phyloP scores from a whole-genome alignment of 1,140 invertebrate genomes.

The Mamestra configurata region DNA sequence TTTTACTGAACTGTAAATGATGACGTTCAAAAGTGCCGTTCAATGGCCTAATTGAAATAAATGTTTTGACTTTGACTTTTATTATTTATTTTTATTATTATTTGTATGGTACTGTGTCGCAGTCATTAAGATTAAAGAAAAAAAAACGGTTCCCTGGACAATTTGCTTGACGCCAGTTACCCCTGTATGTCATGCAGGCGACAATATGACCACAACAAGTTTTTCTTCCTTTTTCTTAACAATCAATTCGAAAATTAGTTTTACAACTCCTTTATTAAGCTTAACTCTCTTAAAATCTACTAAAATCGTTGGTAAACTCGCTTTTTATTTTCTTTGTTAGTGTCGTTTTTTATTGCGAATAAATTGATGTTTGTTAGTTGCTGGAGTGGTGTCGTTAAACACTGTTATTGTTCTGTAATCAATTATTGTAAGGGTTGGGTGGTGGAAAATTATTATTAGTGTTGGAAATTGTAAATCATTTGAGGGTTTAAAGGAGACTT shows the following conservation, averaged over 20 bases:
- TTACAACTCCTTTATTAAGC: slow-evolving; percentile 82
- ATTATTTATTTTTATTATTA: too few relatives aligned
- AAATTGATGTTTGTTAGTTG: slow-evolving; percentile 74
- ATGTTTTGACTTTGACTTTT: too few relatives aligned
- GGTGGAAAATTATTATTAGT: slow-evolving; percentile 6
- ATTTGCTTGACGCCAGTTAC: too few relatives aligned
- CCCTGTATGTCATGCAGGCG: too few relatives aligned
- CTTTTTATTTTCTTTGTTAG: slow-evolving; percentile 60
- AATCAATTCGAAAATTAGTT: slow-evolving; percentile 80
- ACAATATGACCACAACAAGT: slow-evolving; percentile 1
- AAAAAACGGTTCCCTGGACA: too few relatives aligned
- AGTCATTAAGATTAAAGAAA: too few relatives aligned
- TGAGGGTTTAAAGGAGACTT: not conserved
- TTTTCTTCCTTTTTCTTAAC: slow-evolving; percentile 72
- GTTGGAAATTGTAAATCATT: not conserved
- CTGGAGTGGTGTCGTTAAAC: slow-evolving; percentile 9
- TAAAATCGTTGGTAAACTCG: slow-evolving; percentile 58
- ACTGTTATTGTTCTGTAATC: slow-evolving; percentile 49
- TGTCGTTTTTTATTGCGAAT: slow-evolving; percentile 73
- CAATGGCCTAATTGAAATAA: too few relatives aligned
- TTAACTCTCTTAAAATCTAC: slow-evolving; percentile 76
- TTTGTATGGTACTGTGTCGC: too few relatives aligned
- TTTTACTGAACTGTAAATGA: too few relatives aligned
- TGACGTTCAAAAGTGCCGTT: too few relatives aligned
- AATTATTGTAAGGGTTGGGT: slow-evolving; percentile 46